A percentile compares a stretch with the other conserved stretches of the same genome.
phyloP scores from a whole-genome alignment of 2,113 vertebrate genomes.

The Pardalotus punctatus region DNA sequence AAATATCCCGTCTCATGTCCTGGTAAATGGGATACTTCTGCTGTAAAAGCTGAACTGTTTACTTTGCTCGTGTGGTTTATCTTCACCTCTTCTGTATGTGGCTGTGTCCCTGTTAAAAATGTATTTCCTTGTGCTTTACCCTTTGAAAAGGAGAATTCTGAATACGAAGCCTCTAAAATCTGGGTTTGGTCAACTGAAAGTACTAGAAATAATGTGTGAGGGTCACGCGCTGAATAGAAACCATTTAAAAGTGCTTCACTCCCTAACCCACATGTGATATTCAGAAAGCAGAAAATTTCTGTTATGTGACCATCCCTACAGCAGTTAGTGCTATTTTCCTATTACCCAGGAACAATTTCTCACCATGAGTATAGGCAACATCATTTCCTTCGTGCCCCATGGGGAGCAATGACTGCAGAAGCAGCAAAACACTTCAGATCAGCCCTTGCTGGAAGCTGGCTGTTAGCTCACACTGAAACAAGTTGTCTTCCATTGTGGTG shows the following conservation, averaged over 20 bases:
- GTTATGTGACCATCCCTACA: not conserved
- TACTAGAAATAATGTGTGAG: not conserved
- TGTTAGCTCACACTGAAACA: not conserved
- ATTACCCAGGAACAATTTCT: not conserved
- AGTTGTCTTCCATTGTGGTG: not conserved
- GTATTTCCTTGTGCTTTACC: not conserved
- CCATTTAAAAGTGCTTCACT: not conserved
- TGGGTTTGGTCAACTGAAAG: not conserved
- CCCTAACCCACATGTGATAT: not conserved
- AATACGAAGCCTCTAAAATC: not conserved
- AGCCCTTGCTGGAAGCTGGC: not conserved
- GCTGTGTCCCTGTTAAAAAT: not conserved
- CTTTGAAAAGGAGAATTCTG: not conserved
- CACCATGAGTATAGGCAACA: accelerated
- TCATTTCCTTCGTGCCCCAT: not conserved
- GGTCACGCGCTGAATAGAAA: not conserved
- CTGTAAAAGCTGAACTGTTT: not conserved
- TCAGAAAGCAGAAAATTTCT: not conserved
- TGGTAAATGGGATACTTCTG: not conserved
- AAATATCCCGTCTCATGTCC: not conserved
- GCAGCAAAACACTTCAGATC: not conserved
- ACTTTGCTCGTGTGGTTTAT: not conserved
- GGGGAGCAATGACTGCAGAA: not conserved
- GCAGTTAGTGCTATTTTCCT: not conserved
- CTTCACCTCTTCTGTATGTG: not conserved